These are phyloP conservation scores for Aix galericulata DNA, from an alignment of 2,113 vertebrate genomes.

Conservation along the genomic window DNA sequence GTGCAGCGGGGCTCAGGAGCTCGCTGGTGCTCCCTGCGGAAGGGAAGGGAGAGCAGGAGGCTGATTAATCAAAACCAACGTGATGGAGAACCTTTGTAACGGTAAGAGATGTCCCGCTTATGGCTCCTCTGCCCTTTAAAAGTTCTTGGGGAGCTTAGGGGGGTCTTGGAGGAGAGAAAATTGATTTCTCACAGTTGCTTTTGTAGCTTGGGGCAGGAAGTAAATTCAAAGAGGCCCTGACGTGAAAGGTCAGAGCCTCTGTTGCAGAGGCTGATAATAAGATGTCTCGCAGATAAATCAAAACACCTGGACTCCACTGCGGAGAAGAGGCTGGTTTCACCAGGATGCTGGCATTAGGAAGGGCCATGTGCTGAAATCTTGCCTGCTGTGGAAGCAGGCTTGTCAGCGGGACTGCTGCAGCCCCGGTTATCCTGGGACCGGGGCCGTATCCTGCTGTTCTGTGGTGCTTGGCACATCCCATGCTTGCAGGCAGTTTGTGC, in stretches of 20 bases:
- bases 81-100: neutral
- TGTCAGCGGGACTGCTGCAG: neutral
- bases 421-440: rapidly evolving
- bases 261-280: conserved; percentile 16
- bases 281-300: conserved; percentile 36
- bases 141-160: conserved; percentile 18
- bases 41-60: neutral
- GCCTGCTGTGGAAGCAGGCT: neutral
- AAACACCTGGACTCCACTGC: neutral
- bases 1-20: neutral
- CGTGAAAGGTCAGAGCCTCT: conserved; percentile 24
- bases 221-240: conserved; percentile 45
- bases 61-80: conserved; percentile 5
- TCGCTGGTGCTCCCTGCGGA: rapidly evolving
- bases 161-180: conserved; percentile 31
- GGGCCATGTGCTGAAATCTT: neutral
- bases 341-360: neutral
- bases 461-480: neutral
- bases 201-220: conserved; percentile 10
- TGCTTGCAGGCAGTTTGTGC: neutral
- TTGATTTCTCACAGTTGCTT: conserved; percentile 6
- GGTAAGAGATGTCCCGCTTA: neutral
- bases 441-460: neutral
- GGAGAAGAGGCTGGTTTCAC: neutral
- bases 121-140: conserved; percentile 14